These are phyloP conservation scores for Pteruthius melanotis DNA, from an alignment of 2,113 vertebrate genomes.

Conservation along the genomic window DNA sequence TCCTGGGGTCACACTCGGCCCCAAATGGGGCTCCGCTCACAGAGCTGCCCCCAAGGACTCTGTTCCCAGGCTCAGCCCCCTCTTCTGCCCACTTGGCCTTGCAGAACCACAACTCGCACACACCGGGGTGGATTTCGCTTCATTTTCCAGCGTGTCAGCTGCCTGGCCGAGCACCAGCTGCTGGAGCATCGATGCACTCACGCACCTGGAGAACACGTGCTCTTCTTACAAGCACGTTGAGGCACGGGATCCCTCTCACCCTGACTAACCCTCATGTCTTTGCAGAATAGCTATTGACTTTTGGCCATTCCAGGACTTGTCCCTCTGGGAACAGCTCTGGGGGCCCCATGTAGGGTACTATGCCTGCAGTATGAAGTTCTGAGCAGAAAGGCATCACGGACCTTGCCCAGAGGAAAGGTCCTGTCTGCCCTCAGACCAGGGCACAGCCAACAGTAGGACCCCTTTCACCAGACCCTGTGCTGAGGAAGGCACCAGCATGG, in stretches of 20 bases:
- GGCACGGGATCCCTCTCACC: neutral
- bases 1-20: fast-evolving
- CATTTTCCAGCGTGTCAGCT: neutral
- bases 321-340: neutral
- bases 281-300: neutral
- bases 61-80: neutral
- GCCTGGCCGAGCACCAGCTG: neutral
- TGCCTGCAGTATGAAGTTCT: neutral
- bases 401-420: neutral
- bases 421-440: neutral
- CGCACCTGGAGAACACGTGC: neutral
- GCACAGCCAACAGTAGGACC: fast-evolving
- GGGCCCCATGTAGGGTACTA: neutral
- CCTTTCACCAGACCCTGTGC: neutral
- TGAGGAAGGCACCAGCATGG: fast-evolving
- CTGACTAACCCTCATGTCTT: neutral
- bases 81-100: neutral
- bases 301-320: neutral
- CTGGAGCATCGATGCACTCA: neutral
- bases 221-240: neutral
- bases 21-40: neutral
- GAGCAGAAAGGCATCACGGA: neutral
- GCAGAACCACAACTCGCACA: neutral
- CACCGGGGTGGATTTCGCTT: neutral
- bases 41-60: neutral